Base-by-base conservation (phyloP, 1,140 invertebrate genomes). In the Cydia fagiglandana region DNA sequence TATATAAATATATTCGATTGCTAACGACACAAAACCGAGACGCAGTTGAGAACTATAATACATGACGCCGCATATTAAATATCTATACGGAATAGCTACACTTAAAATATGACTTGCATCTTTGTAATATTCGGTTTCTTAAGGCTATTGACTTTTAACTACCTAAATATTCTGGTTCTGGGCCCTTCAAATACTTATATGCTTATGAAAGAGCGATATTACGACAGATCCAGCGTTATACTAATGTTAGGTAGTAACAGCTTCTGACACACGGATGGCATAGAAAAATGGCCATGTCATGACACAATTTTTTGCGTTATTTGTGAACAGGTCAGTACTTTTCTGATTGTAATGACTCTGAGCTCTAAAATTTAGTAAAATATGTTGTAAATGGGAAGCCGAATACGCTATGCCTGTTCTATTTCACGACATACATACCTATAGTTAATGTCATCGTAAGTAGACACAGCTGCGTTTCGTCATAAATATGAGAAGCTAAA, bases 401-500 rank as follows among this genome's bases (percentile, higher is more conserved):
- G 50, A 9, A n/a, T 53, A 53, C 0, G 2, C 15, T 34, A 34
- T 34, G 6, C 50, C 50, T n/a, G 13, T 41, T 50, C 47, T 50
- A 50, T 15, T n/a, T 13, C 15, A n/a, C n/a, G 15, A 4, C 13
- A 10, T 15, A 6, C 17, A 6, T 53, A 30, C 30, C n/a, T n/a
- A 30, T 30, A 30, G 50, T 53, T 47, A 56, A 56, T 17, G 53
- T 56, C 4, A 17, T 17, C n/a, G 20, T 24, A n/a, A n/a, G n/a
- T n/a, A 7, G 20, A 61, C 0, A 24, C 66, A 70, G 66, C 66
- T 70, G 66, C n/a, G 66, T n/a, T 70, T 17, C 7, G 34, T 38
- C 66, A 38, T 70, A 70, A 70, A 17, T n/a, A 66, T 34, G 15
- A 70, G n/a, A 68, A 30, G 5, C 30, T 41, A 70, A 70, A 45